A percentile compares a stretch with the other conserved stretches of the same genome.
Conservation (phyloP, 1,140 invertebrate species). For the Heliconius himera region DNA sequence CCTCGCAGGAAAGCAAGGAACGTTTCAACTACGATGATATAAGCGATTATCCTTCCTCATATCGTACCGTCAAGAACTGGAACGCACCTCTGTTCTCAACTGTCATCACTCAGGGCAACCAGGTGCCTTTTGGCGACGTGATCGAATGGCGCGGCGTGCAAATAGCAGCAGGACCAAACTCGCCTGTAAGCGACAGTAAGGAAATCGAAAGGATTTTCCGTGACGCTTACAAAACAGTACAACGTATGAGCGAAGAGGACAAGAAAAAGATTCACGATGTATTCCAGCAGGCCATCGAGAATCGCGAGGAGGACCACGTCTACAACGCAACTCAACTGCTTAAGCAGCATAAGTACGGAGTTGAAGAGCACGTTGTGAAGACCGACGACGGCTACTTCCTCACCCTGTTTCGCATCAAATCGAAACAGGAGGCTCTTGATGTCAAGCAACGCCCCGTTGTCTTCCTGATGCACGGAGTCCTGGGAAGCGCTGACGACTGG, state of each 20-base stretch:
- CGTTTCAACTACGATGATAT: conserved; percentile 33
- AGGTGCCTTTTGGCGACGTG: conserved; percentile 49
- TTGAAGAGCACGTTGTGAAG: conserved; percentile 82
- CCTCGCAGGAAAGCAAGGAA: conserved; percentile 43
- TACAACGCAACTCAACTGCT: conserved; percentile 61
- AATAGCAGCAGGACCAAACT: conserved; percentile 48
- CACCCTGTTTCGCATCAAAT: conserved; percentile 82
- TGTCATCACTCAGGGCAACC: conserved; percentile 41
- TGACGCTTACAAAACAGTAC: conserved; percentile 59
- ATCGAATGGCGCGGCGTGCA: conserved; percentile 51
- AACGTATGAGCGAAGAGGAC: conserved; percentile 55
- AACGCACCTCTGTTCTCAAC: conserved; percentile 43
- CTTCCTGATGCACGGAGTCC: conserved; percentile 86
- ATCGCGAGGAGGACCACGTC: conserved; percentile 43
- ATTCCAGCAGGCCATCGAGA: conserved; percentile 40
- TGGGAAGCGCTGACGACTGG: conserved; percentile 85
- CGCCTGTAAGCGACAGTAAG: conserved; percentile 44
- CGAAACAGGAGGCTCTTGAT: conserved; percentile 43
- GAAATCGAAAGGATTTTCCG: conserved; percentile 59
- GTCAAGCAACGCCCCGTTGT: conserved; percentile 65
- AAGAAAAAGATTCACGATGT: conserved; percentile 55
- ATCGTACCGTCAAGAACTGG: conserved; percentile 37
- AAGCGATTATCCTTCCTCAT: conserved; percentile 30
- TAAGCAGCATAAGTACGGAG: conserved; percentile 80
- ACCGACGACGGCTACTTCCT: conserved; percentile 85